phyloP scores from a whole-genome alignment of 2,113 vertebrate genomes.

The Zosterops borbonicus region DNA sequence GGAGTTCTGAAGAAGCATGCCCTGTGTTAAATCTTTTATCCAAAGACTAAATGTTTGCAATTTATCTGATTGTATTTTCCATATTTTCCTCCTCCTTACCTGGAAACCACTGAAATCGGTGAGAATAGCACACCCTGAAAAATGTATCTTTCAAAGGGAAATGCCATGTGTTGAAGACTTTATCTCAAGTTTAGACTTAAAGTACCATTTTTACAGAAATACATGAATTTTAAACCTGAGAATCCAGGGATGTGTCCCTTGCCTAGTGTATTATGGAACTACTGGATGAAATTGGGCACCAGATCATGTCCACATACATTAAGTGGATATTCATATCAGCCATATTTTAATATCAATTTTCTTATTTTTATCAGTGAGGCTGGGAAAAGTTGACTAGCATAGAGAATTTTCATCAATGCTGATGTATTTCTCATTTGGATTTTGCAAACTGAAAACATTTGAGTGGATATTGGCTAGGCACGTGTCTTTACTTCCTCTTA shows the following conservation, averaged over 20 bases:
- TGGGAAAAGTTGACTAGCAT: neutral
- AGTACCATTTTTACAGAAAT: neutral
- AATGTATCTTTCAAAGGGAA: neutral
- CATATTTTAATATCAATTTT: neutral
- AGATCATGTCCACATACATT: neutral
- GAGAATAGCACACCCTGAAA: neutral
- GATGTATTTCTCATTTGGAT: neutral
- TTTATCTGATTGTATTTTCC: neutral
- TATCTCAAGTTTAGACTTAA: neutral
- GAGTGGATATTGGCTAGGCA: neutral
- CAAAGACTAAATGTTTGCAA: neutral
- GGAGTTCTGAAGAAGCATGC: neutral
- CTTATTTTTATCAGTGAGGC: neutral
- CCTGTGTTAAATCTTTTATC: neutral
- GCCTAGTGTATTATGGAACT: neutral
- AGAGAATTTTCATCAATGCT: neutral
- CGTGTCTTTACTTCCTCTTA: neutral
- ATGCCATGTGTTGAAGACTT: neutral
- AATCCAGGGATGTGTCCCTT: neutral
- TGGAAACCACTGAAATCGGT: neutral
- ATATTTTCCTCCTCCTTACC: accelerated
- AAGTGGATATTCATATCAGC: neutral
- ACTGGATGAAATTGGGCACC: neutral
- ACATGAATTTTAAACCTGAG: neutral
- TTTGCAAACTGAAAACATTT: neutral